Evolutionary conservation across 2,888 invertebrate species (phyloP), one percentile per base, ranked within the genome.

Genomic region (Lissonota sp.): DNA sequence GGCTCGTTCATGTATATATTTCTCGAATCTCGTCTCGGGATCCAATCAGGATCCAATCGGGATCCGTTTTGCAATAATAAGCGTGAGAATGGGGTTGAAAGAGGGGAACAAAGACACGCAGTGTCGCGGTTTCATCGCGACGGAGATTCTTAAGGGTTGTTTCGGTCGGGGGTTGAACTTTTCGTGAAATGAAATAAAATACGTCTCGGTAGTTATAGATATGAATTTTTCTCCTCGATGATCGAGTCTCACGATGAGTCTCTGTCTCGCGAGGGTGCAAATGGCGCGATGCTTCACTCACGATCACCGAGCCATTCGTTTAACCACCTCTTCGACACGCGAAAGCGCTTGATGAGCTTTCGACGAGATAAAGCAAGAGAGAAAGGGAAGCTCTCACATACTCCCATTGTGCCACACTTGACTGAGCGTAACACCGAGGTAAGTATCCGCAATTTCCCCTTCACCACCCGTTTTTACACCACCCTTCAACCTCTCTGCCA

Each of bases 231-330:
- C 26, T 26, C 26, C 58, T 66, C 66, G 66, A 74, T 66, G 66
- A 74, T 64, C 66, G 64, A 73, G 44, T 26, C 26, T 26, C 57
- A 49, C n/a, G n/a, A n/a, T n/a, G 6, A 39, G 6, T 40, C 49
- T n/a, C 66, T 58, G 64, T 53, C 26, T 26, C 26, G 26, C 26
- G 58, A 66, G 58, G 58, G 12, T 14, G 57, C 40, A 58, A 74
- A 74, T 49, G 51, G 66, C 46, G 49, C 8, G 49, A 71, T 40
- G 64, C 67, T 83, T 85, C 82, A 63, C 76, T 63, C 71, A 44
- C 67, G 39, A 6, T 39, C 57, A 70, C 26, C 64, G 37, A 78
- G 63, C 60, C 58, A 80, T 77, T 82, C 64, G 80, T 42, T 60
- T 70, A 63, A 64, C 42, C 63, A 26, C 55, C 55, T 63, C 69